Evolutionary conservation across 2,113 vertebrate genomes (phyloP).

Genomic region (Hippocampus barbouri): DNA sequence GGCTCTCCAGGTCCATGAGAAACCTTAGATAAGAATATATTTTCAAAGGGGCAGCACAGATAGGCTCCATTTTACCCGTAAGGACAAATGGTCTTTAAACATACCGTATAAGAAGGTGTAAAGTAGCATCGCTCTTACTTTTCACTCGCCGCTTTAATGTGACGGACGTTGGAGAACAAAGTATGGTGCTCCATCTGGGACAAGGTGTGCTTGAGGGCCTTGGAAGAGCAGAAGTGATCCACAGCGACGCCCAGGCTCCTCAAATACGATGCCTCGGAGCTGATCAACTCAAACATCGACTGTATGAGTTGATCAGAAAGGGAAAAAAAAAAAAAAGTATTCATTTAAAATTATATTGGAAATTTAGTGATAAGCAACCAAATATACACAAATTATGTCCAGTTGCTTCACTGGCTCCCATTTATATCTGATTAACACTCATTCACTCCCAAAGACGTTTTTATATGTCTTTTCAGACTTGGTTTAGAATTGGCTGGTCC

Average conservation of each 20-base stretch:
- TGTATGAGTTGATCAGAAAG: constrained; percentile 24
- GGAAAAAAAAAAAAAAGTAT: neutral
- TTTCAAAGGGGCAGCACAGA: neutral
- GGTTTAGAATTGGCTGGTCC: too few species aligned
- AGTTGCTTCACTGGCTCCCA: too few species aligned
- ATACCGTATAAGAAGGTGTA: neutral
- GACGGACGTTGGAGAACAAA: constrained; percentile 75
- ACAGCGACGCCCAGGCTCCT: constrained; percentile 72
- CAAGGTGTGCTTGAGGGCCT: constrained; percentile 53
- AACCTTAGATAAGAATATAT: constrained; percentile 56
- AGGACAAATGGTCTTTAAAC: neutral
- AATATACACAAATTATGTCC: too few species aligned
- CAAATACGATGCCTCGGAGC: constrained; percentile 77
- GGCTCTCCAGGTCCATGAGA: constrained; percentile 69
- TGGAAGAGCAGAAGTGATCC: constrained; percentile 62
- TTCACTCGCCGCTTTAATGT: constrained; percentile 64
- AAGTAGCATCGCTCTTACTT: constrained; percentile 45
- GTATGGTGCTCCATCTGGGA: constrained; percentile 63
- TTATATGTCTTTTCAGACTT: too few species aligned
- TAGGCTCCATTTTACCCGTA: too few species aligned
- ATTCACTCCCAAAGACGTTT: too few species aligned
- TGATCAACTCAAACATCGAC: constrained; percentile 77
- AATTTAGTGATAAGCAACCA: too few species aligned
- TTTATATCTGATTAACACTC: too few species aligned
- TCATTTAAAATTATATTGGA: too few species aligned